Evolutionary conservation across 2,888 invertebrate genomes (phyloP).

Genomic region (Yponomeuta plumbellus): DNA sequence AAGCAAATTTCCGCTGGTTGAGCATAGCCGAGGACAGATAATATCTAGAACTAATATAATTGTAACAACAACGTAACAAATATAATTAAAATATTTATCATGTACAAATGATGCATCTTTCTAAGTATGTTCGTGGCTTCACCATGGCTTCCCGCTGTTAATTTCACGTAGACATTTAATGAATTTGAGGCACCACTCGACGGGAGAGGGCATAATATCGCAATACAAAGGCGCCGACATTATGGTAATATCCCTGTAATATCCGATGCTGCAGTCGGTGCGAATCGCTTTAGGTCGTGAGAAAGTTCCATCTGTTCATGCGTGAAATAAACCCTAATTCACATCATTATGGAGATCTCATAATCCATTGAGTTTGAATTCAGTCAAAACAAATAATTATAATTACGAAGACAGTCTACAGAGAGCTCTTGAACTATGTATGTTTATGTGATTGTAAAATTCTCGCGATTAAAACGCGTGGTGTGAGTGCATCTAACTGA

Average conservation of each 20-base stretch:
- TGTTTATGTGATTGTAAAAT: no score
- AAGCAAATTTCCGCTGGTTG: no score
- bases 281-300: slow-evolving; percentile 20
- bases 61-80: not conserved
- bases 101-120: not conserved
- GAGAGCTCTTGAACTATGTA: no score
- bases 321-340: slow-evolving; percentile 15
- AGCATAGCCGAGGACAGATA: no score
- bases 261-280: slow-evolving; percentile 20
- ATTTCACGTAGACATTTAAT: slow-evolving; percentile 2
- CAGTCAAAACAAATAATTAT: not conserved
- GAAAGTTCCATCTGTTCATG: slow-evolving; percentile 23
- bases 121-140: no score
- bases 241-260: slow-evolving; percentile 20
- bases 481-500: no score
- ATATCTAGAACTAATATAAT: no score
- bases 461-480: no score
- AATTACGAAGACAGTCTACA: no score
- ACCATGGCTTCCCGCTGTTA: slow-evolving; percentile 3
- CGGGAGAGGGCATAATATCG: slow-evolving; percentile 11
- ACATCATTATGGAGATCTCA: not conserved
- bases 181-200: slow-evolving; percentile 6
- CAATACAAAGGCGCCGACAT: slow-evolving; percentile 13
- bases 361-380: not conserved
- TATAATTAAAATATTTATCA: no score